A percentile compares a stretch with the other conserved stretches of the same genome.
phyloP scores from a whole-genome alignment of 1,140 invertebrate species.

The Saxidomus purpurata region DNA sequence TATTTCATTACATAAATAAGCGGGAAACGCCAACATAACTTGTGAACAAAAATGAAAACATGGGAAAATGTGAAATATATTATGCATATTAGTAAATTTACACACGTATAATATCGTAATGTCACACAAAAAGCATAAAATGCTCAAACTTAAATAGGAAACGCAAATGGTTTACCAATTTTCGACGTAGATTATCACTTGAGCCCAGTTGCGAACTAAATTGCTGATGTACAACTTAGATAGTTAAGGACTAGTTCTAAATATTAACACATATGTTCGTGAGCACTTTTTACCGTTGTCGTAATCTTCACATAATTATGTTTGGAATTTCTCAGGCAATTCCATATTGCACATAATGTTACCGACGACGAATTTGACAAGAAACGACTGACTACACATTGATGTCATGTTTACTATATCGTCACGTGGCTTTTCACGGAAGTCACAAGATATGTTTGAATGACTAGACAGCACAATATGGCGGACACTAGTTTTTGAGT shows the following conservation, averaged over 20 bases:
- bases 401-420: conserved; percentile 12
- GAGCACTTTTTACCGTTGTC: conserved; percentile 38
- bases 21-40: background rate
- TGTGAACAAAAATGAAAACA: conserved; percentile 8
- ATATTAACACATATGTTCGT: conserved; percentile 22
- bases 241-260: conserved; percentile 30
- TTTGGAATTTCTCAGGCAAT: background rate
- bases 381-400: conserved; percentile 4
- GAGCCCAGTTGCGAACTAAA: conserved; percentile 2
- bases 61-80: conserved; percentile 28
- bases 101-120: conserved; percentile 30
- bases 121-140: conserved; percentile 20
- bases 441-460: conserved; percentile 16
- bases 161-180: background rate
- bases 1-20: conserved; percentile 20
- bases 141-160: background rate
- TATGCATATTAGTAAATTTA: conserved; percentile 45
- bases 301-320: background rate
- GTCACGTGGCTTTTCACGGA: background rate
- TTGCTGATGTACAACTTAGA: background rate
- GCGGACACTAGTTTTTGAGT: conserved; percentile 16
- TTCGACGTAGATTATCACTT: background rate
- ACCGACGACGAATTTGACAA: conserved; percentile 26
- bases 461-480: conserved; percentile 54
- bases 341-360: conserved; percentile 42